These are phyloP conservation scores for Spizella passerina DNA, from an alignment of 2,797 vertebrate species.

Conservation along the genomic window DNA sequence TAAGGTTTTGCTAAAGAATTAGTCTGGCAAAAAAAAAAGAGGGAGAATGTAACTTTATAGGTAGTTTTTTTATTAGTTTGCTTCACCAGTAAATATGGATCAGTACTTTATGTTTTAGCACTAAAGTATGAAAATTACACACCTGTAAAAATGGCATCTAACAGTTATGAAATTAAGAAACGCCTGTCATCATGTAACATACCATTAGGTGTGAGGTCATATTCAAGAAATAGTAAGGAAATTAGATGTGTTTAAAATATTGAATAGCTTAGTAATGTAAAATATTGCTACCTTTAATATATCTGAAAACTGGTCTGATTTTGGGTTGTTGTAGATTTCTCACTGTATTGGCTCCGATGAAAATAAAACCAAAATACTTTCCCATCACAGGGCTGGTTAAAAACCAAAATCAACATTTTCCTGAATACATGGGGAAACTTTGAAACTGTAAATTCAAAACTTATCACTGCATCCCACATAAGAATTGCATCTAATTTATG, in stretches of 20 bases:
- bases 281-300: constrained; percentile 65
- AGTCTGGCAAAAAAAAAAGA: constrained; percentile 74
- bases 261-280: constrained; percentile 59
- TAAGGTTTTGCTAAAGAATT: constrained; percentile 59
- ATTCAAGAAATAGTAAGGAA: constrained; percentile 68
- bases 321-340: constrained; percentile 31
- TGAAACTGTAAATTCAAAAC: constrained; percentile 49
- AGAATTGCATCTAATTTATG: not conserved
- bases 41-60: constrained; percentile 74
- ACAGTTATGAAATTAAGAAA: constrained; percentile 76
- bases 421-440: constrained; percentile 50
- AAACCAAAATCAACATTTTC: constrained; percentile 63
- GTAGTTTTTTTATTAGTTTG: constrained; percentile 79
- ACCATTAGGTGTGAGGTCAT: constrained; percentile 68
- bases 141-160: constrained; percentile 74
- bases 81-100: constrained; percentile 74
- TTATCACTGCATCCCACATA: not conserved
- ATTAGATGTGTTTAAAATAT: constrained; percentile 67
- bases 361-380: constrained; percentile 66
- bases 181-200: constrained; percentile 68
- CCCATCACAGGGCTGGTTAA: constrained; percentile 35
- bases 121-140: constrained; percentile 76
- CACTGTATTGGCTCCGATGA: constrained; percentile 33
- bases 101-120: constrained; percentile 74
- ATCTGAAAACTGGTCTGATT: constrained; percentile 61